Percentiles rank a stretch among this genome's conserved stretches.
Conservation (phyloP, 2,113 vertebrate genomes). For the Arvicanthis niloticus region DNA sequence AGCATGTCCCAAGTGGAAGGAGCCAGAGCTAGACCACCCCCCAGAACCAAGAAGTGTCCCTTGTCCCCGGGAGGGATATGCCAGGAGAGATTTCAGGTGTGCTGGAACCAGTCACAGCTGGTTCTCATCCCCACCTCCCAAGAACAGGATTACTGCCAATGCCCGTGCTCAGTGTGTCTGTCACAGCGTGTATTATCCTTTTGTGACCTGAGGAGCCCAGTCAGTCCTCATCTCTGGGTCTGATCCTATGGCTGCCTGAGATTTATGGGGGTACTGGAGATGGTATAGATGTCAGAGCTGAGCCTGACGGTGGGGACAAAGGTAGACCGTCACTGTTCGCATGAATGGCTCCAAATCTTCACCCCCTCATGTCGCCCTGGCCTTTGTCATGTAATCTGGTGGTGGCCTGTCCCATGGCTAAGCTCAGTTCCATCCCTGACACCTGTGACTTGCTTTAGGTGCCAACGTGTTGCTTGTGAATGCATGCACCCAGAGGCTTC, state of each 20-base stretch:
- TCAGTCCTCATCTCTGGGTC: neutral
- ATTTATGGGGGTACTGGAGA: neutral
- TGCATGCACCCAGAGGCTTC: neutral
- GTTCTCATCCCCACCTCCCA: no score
- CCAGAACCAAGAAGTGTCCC: neutral
- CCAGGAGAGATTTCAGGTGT: neutral
- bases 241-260: neutral
- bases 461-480: neutral
- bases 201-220: neutral
- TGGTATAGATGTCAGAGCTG: neutral
- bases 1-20: neutral
- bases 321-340: neutral
- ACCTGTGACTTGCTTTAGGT: neutral
- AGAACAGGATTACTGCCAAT: fast-evolving
- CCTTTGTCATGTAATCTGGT: neutral
- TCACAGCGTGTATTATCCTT: neutral
- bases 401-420: neutral
- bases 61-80: neutral
- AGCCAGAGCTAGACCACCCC: neutral
- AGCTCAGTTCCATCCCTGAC: neutral
- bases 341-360: neutral
- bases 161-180: no score
- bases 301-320: neutral
- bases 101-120: no score
- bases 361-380: neutral